Percentiles rank a stretch among this genome's conserved stretches.
phyloP scores from a whole-genome alignment of 1,140 invertebrate species.

The Drosophila repleta region DNA sequence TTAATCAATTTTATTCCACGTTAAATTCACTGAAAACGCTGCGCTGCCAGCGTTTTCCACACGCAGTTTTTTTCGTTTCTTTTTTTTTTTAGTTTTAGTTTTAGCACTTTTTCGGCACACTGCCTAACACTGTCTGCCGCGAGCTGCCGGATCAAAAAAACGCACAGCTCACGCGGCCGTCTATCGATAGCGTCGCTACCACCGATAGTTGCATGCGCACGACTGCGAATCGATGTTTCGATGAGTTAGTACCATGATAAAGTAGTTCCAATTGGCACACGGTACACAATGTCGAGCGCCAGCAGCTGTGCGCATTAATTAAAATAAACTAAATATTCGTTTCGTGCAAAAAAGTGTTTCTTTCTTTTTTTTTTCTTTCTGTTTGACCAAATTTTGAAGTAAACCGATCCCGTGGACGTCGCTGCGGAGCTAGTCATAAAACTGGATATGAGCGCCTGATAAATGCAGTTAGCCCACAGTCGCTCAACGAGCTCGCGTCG shows the following conservation, averaged over 20 bases:
- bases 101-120: slow-evolving; percentile 18
- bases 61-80: slow-evolving; percentile 35
- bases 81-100: slow-evolving; percentile 30
- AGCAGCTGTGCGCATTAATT: slow-evolving; percentile 55
- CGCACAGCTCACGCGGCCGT: neutral
- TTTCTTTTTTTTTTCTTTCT: too few species aligned
- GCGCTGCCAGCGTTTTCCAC: slow-evolving; percentile 48
- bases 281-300: slow-evolving; percentile 47
- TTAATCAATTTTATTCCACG: slow-evolving; percentile 18
- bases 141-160: slow-evolving; percentile 12
- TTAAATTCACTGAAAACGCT: slow-evolving; percentile 45
- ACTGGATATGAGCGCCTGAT: slow-evolving; percentile 41
- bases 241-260: slow-evolving; percentile 16
- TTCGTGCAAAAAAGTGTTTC: slow-evolving; percentile 43
- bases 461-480: slow-evolving; percentile 25
- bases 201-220: neutral
- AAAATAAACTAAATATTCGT: slow-evolving; percentile 48
- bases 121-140: slow-evolving; percentile 20
- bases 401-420: slow-evolving; percentile 25
- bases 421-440: slow-evolving; percentile 37
- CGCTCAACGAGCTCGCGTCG: slow-evolving; percentile 10
- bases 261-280: slow-evolving; percentile 45
- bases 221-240: slow-evolving; percentile 16
- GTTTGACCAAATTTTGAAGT: slow-evolving; percentile 51
- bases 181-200: slow-evolving; percentile 1